Evolutionary conservation across 2,888 invertebrate genomes (phyloP).

Genomic region (Phrixothrix hirtus): DNA sequence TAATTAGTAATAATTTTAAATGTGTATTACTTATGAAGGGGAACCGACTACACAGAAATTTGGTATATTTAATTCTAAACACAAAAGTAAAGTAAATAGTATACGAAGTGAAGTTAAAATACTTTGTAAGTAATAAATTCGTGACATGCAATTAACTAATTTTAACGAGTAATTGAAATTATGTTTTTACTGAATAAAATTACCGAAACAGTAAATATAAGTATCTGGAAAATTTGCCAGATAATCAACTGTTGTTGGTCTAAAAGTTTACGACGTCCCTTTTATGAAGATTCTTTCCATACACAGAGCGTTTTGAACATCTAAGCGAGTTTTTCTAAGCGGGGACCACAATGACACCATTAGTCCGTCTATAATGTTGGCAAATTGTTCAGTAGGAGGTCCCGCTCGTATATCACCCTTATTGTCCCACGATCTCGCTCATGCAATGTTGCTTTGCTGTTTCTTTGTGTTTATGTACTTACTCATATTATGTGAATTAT

Average conservation of each 20-base stretch:
- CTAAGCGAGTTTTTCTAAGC: slow-evolving; percentile 31
- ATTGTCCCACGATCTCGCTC: slow-evolving; percentile 51
- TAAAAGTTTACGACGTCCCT: slow-evolving; percentile 11
- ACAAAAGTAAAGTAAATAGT: no score
- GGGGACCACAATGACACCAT: slow-evolving; percentile 53
- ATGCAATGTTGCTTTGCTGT: slow-evolving; percentile 37
- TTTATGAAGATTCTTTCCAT: slow-evolving; percentile 15
- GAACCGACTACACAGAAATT: no score
- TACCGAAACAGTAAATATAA: no score
- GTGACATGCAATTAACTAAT: no score
- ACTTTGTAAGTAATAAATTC: no score
- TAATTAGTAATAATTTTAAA: no score
- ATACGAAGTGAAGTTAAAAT: no score
- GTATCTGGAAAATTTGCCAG: not conserved
- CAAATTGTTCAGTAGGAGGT: slow-evolving; percentile 58
- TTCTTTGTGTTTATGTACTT: slow-evolving; percentile 23
- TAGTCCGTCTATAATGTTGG: slow-evolving; percentile 56
- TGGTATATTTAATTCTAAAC: no score
- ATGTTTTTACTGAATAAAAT: no score
- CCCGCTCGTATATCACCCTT: slow-evolving; percentile 53
- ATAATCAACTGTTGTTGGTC: slow-evolving; percentile 11
- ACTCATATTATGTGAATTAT: slow-evolving; percentile 13
- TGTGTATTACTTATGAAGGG: no score
- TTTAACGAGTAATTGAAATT: no score
- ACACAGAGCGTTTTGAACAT: slow-evolving; percentile 24